Percentiles rank a stretch among this genome's conserved stretches.
These are phyloP conservation scores for Ailurus styani DNA, from an alignment of 2,113 vertebrate genomes.

Conservation along the genomic window DNA sequence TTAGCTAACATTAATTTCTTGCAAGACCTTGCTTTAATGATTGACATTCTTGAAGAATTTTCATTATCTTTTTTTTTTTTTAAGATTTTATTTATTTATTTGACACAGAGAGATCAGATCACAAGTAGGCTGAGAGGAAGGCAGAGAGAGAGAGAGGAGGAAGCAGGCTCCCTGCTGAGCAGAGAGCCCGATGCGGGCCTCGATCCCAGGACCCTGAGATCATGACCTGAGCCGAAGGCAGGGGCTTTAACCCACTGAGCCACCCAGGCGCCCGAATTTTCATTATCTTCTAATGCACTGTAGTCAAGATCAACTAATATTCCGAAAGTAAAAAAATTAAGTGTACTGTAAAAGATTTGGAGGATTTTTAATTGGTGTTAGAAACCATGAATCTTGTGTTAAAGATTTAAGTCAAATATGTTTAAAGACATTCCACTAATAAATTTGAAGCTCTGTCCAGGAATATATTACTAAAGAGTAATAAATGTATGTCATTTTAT, in stretches of 20 bases:
- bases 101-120: too few species aligned
- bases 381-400: background rate
- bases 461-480: constrained; percentile 27
- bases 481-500: constrained; percentile 33
- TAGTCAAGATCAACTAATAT: constrained; percentile 13
- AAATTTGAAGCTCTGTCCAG: constrained; percentile 26
- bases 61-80: constrained; percentile 43
- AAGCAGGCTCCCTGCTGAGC: too few species aligned
- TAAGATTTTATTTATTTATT: too few species aligned
- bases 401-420: constrained; percentile 12
- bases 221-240: too few species aligned
- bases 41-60: constrained; percentile 53
- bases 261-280: too few species aligned
- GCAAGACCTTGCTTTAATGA: constrained; percentile 29
- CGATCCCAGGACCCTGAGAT: too few species aligned
- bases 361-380: constrained; percentile 29
- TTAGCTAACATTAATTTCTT: constrained; percentile 42
- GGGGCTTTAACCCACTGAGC: too few species aligned
- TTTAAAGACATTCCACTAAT: constrained; percentile 43
- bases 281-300: constrained; percentile 5
- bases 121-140: too few species aligned
- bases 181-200: too few species aligned
- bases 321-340: constrained; percentile 46
- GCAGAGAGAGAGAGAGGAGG: too few species aligned
- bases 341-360: background rate